A percentile compares a stretch with the other conserved stretches of the same genome.
Conservation (phyloP, 2,888 invertebrate species). For the Mythimna impura region DNA sequence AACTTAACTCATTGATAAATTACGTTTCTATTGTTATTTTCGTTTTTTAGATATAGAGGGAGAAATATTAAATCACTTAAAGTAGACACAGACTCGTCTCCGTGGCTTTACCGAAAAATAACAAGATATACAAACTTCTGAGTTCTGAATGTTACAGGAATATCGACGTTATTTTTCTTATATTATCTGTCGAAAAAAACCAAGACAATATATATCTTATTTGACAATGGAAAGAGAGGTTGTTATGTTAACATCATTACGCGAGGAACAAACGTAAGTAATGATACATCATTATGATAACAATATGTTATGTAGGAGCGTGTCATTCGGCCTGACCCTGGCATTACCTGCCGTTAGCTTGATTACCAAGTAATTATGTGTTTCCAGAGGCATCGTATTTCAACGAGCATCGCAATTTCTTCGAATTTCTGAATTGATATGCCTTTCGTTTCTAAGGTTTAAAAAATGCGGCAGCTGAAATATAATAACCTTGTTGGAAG, state of each 20-base stretch:
- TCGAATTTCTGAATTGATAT: constrained; percentile 10
- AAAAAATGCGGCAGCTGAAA: neutral
- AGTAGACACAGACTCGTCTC: neutral
- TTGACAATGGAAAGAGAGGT: constrained; percentile 1
- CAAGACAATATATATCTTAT: neutral
- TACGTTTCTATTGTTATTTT: neutral
- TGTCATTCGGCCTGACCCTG: constrained; percentile 20
- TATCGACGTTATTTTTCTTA: neutral
- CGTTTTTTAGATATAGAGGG: neutral
- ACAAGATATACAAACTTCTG: neutral
- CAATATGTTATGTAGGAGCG: constrained; percentile 5
- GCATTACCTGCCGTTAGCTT: constrained; percentile 39
- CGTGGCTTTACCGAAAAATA: neutral
- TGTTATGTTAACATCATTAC: constrained; percentile 21
- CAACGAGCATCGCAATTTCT: constrained; percentile 2
- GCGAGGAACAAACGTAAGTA: constrained; percentile 11
- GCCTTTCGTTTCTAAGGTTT: neutral
- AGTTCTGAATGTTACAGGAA: neutral
- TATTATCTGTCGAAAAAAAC: constrained; percentile 5
- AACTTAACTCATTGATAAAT: neutral
- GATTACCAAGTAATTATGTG: constrained; percentile 40
- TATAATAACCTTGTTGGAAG: neutral
- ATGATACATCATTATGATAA: constrained; percentile 33
- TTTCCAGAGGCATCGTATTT: constrained; percentile 15
- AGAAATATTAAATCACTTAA: neutral